Evolutionary conservation across 1,140 invertebrate species (phyloP).

Genomic region (Hirudo medicinalis): DNA sequence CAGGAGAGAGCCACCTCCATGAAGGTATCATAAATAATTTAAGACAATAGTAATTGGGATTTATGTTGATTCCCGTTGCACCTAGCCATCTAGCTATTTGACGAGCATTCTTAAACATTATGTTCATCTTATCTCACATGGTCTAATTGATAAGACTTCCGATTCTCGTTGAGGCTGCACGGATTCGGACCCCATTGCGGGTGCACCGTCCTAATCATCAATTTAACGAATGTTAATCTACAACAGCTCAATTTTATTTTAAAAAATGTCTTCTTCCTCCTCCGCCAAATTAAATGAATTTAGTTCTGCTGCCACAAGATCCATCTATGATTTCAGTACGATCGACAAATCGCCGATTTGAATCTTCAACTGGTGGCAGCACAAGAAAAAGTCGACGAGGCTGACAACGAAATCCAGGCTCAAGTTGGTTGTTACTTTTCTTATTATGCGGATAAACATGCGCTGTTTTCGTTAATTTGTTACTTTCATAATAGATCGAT

Average conservation of each 20-base stretch:
- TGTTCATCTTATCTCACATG: no score
- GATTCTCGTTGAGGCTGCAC: no score
- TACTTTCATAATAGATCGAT: constrained; percentile 29
- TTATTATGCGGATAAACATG: neutral
- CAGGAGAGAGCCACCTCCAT: constrained; percentile 36
- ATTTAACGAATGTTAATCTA: no score
- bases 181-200: no score
- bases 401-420: constrained; percentile 29
- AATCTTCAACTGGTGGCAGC: constrained; percentile 34
- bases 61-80: neutral
- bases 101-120: no score
- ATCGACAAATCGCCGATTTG: constrained; percentile 36
- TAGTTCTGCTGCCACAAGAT: neutral
- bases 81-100: neutral
- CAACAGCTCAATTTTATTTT: no score
- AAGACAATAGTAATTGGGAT: neutral
- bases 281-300: neutral
- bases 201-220: no score
- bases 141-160: no score
- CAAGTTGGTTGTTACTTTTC: constrained; percentile 30
- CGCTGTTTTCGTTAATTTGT: no score
- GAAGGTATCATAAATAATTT: constrained; percentile 28
- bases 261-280: neutral
- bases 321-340: constrained; percentile 28
- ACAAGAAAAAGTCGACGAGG: constrained; percentile 37